These are phyloP conservation scores for Pyxicephalus adspersus DNA, from an alignment of 2,113 vertebrate species.

Conservation along the genomic window DNA sequence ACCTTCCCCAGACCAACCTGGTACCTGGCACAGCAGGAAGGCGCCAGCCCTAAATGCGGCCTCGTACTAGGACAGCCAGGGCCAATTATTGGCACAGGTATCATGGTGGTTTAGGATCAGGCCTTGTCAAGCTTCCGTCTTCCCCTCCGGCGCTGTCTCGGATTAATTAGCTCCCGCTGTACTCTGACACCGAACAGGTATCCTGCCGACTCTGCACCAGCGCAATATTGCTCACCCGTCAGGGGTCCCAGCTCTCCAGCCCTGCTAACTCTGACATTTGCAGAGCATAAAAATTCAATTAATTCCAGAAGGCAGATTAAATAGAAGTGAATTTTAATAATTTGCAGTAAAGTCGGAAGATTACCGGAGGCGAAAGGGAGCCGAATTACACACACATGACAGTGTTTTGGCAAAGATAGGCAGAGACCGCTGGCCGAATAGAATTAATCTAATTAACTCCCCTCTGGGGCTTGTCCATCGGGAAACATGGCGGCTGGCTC, in stretches of 20 bases:
- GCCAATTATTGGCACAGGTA: no score
- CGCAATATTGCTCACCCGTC: constrained; percentile 66
- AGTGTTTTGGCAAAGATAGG: constrained; percentile 53
- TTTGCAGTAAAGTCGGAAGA: constrained; percentile 79
- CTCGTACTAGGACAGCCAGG: no score
- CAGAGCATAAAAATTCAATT: constrained; percentile 88
- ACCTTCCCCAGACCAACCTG: no score
- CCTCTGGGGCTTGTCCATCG: not conserved
- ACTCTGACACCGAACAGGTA: not conserved
- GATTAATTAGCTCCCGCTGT: constrained; percentile 16
- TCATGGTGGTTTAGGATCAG: no score
- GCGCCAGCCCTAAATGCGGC: no score
- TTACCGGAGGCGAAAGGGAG: constrained; percentile 72
- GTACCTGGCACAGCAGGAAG: no score
- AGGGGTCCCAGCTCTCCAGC: constrained; percentile 67
- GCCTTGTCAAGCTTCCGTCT: no score
- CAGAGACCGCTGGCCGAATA: constrained; percentile 51
- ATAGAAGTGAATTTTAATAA: constrained; percentile 89
- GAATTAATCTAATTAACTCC: constrained; percentile 57
- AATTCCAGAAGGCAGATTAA: constrained; percentile 89
- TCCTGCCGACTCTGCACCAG: constrained; percentile 20
- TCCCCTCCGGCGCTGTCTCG: not conserved
- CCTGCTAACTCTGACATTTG: constrained; percentile 79
- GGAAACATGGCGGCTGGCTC: not conserved
- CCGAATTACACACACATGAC: constrained; percentile 44